Evolutionary conservation across 2,113 vertebrate genomes (phyloP).

Genomic region (Hemichromis elongatus): DNA sequence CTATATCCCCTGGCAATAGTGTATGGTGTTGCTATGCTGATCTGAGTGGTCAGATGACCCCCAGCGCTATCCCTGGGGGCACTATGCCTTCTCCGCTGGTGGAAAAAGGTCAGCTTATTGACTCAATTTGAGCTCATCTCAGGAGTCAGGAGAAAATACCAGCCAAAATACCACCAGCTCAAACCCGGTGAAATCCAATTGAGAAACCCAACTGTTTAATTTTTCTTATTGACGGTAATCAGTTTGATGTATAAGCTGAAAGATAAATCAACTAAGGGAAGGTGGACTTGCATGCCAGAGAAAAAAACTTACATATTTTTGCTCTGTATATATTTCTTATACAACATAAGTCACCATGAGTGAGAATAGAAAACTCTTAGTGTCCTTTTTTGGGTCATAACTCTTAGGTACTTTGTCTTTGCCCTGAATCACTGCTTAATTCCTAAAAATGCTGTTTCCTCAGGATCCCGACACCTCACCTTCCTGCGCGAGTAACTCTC

Average conservation of each 20-base stretch:
- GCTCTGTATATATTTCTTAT: not conserved
- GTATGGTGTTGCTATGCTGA: constrained; percentile 21
- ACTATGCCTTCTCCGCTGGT: constrained; percentile 9
- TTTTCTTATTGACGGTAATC: not conserved
- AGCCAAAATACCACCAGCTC: not conserved
- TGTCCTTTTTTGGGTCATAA: not conserved
- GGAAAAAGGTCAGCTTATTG: constrained; percentile 58
- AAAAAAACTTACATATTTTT: not conserved
- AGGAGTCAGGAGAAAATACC: constrained; percentile 38
- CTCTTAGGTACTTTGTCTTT: not conserved
- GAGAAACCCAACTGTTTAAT: not conserved
- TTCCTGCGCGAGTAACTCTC: not conserved
- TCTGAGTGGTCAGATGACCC: constrained; percentile 19
- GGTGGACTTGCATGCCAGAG: not conserved
- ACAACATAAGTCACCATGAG: not conserved
- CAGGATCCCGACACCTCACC: not conserved
- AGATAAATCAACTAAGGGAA: not conserved
- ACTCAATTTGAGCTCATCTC: constrained; percentile 39
- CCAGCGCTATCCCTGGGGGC: constrained; percentile 14
- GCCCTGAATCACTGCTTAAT: not conserved
- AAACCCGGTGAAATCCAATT: not conserved
- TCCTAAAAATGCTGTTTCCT: not conserved
- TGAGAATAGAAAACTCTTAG: not conserved
- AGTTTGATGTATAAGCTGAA: not conserved
- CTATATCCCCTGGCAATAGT: not conserved